Percentiles rank a stretch among this genome's conserved stretches.
Conservation (phyloP, 2,888 invertebrate genomes). For the Dromius quadrimaculatus region DNA sequence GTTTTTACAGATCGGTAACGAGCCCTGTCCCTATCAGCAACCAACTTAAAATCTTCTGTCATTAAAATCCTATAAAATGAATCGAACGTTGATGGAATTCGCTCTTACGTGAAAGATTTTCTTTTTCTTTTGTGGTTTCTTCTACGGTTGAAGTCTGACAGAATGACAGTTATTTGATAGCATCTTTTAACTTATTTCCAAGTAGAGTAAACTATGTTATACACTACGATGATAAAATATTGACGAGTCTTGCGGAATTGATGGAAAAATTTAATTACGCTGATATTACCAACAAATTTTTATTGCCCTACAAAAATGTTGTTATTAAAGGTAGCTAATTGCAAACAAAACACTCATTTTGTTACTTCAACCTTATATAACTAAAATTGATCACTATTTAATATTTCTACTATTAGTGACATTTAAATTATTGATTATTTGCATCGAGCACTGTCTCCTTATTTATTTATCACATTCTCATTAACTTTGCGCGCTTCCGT, state of each 20-base stretch:
- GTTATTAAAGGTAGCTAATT: neutral
- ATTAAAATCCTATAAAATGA: constrained; percentile 9
- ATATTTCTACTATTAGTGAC: too few relatives aligned
- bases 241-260: neutral
- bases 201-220: constrained; percentile 1
- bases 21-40: too few relatives aligned
- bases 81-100: neutral
- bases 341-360: neutral
- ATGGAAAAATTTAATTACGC: constrained; percentile 2
- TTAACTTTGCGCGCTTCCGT: too few relatives aligned
- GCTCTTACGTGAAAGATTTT: neutral
- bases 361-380: too few relatives aligned
- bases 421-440: too few relatives aligned
- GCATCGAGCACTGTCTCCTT: too few relatives aligned
- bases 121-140: too few relatives aligned
- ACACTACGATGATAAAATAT: neutral
- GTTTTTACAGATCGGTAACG: too few relatives aligned
- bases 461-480: too few relatives aligned
- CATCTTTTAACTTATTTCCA: constrained; percentile 12
- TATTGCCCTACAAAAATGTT: neutral
- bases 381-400: too few relatives aligned
- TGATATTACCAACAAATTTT: neutral
- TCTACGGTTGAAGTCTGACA: too few relatives aligned
- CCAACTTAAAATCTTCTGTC: constrained; percentile 9
- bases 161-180: constrained; percentile 7